These are phyloP conservation scores for Calameuta idolon DNA, from an alignment of 2,888 invertebrate species.

Conservation along the genomic window DNA sequence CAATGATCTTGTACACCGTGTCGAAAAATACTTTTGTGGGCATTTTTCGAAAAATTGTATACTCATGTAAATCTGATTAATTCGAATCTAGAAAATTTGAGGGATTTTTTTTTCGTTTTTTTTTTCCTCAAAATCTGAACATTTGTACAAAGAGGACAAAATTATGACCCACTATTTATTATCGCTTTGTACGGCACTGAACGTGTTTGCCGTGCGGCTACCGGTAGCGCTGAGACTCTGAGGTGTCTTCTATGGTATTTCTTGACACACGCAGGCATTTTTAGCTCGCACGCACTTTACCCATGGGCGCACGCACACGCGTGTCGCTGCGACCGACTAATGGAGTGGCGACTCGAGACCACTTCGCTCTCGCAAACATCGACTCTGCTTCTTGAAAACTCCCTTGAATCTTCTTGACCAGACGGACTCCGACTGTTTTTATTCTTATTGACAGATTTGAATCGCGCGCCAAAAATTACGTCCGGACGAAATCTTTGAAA, in stretches of 20 bases:
- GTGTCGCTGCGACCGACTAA: slow-evolving; percentile 54
- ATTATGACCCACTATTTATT: slow-evolving; percentile 16
- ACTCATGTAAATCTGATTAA: neutral
- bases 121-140: too few relatives aligned
- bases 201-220: slow-evolving; percentile 59
- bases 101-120: too few relatives aligned
- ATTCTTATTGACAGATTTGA: slow-evolving; percentile 3
- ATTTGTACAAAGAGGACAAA: neutral
- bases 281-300: slow-evolving; percentile 41
- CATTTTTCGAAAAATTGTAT: too few relatives aligned
- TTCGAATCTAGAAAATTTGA: neutral
- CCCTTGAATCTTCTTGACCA: slow-evolving; percentile 31
- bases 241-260: slow-evolving; percentile 64
- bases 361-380: slow-evolving; percentile 65
- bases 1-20: neutral
- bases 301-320: slow-evolving; percentile 28
- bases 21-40: neutral
- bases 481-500: neutral
- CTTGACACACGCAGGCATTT: slow-evolving; percentile 60
- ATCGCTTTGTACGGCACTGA: slow-evolving; percentile 29
- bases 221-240: slow-evolving; percentile 59
- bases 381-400: slow-evolving; percentile 62
- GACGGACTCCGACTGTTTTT: slow-evolving; percentile 32
- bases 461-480: neutral
- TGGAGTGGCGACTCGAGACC: slow-evolving; percentile 65